Base-by-base conservation (phyloP, 2,113 vertebrate species). In the Tautogolabrus adspersus region DNA sequence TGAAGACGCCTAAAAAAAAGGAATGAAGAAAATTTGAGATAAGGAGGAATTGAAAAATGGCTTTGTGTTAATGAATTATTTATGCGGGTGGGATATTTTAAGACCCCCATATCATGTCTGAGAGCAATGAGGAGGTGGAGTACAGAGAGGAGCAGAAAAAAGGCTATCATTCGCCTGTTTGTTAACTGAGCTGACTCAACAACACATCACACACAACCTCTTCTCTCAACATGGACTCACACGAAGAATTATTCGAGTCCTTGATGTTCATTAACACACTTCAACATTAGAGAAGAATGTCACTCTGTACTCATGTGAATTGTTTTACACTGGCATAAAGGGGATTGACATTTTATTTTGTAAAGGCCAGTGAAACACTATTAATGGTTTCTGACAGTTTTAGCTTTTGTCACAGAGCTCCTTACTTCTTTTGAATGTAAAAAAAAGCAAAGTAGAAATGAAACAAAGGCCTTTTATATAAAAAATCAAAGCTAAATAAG, bases 61-160 rank as follows among this genome's bases (percentile, higher is more conserved):
- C 83, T 84, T 74, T 83, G 63, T 83, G 46, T 46, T 82, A 22
- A 91, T 93, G 64, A 90, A 92, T 92, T 79, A 93, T 93, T 86
- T 47, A 94, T 88, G 37, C 1, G 1, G 18, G 51, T 19, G 64
- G 70, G 91, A 88, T 93, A 93, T 94, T 92, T 93, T 88, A 83
- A 88, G 89, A 67, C 64, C 72, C 62, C 68, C 59, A 89, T 83
- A 91, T 84, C 63, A 85, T 87, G 86, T 76, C 86, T 87, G 60
- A 79, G 81, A 89, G 66, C 23, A 66, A 84, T 82, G 66, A 66
- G 70, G 67, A 21, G 62, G 66, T 72, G 62, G 72, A 78, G 64
- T 54, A 44, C 15, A 51, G 62, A 65, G 52, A 64, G 47, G 38
- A 63, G 56, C 15, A 66, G 60, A 84, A 60, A 78, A 66, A 47